Conservation (phyloP, 1,140 invertebrate genomes). For the Bicyclus anynana region DNA sequence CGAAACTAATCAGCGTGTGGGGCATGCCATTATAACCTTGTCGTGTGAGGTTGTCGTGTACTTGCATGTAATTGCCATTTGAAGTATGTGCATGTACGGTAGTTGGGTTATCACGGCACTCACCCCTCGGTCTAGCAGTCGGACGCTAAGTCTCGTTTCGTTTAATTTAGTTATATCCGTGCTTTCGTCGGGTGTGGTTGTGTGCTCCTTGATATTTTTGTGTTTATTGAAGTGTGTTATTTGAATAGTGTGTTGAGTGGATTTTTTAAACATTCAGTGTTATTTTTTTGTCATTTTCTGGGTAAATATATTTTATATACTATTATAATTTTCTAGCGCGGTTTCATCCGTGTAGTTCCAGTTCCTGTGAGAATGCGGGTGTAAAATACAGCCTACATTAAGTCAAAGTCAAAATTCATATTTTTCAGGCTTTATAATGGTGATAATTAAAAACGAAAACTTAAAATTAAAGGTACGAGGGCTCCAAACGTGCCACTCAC, state of each 20-base stretch:
- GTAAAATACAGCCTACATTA: too few relatives aligned
- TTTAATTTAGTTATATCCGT: constrained; percentile 54
- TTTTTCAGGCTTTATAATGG: too few relatives aligned
- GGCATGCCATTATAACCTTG: constrained; percentile 44
- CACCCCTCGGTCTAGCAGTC: constrained; percentile 48
- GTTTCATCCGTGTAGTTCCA: too few relatives aligned
- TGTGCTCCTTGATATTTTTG: constrained; percentile 18
- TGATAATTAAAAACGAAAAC: too few relatives aligned
- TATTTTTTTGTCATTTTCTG: not conserved
- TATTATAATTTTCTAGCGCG: not conserved
- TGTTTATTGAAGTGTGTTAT: not conserved
- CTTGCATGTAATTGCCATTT: constrained; percentile 37
- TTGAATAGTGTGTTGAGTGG: not conserved
- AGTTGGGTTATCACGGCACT: constrained; percentile 42
- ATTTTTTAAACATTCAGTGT: not conserved
- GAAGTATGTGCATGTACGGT: constrained; percentile 38
- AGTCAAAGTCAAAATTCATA: too few relatives aligned
- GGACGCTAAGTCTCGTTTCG: constrained; percentile 45
- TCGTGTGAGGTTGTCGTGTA: constrained; percentile 33
- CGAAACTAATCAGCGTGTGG: constrained; percentile 42
- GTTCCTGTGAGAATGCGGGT: too few relatives aligned
- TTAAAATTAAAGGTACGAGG: too few relatives aligned
- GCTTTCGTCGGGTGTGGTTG: constrained; percentile 41
- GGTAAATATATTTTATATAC: too few relatives aligned
- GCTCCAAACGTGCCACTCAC: too few relatives aligned